Evolutionary conservation across 2,113 vertebrate species (phyloP), one percentile per base, ranked within the genome.

Genomic region (Actenoides lindsayi): DNA sequence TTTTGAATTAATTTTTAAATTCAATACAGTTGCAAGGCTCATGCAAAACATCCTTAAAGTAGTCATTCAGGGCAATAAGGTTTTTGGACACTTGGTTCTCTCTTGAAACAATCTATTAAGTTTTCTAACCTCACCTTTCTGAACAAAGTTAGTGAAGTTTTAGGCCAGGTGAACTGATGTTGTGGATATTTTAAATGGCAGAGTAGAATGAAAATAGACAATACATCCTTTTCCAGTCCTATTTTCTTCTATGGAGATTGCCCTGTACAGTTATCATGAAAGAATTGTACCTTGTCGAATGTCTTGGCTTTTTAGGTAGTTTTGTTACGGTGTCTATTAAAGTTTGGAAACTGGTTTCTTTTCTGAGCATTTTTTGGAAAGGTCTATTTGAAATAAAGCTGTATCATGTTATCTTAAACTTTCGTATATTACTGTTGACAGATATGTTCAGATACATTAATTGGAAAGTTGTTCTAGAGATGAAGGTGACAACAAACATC

Each of bases 151-250:
- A 69, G 13, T 64, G 28, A 69, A 37, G 8, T 73, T 60, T 76
- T 68, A 69, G 42, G 59, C 23, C 12, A 23, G 23, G 19, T 59
- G 9, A 64, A 21, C 7, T 13, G 28, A 42, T n/a, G 4, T 11
- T 63, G 24, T 33, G 23, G 4, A 0, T 84, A 24, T 89, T 81
- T 70, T 8, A 81, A 64, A 42, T 65, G 17, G 8, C 11, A 39
- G 12, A 62, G 13, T 13, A 35, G 75, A 76, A 6, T 0, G 3
- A 27, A n/a, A 80, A 33, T 63, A 5, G 46, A 1, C 25, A 20
- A 1, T 31, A 11, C 2, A 41, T 71, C 16, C 8, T 50, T 2
- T 86, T 18, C 24, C 7, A n/a, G 25, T 60, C 1, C 0, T 37
- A 6, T 54, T 54, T 60, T 37, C 11, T 79, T 89, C 28, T 62